phyloP scores from a whole-genome alignment of 2,888 invertebrate genomes.

The Caenorhabditis sp. region DNA sequence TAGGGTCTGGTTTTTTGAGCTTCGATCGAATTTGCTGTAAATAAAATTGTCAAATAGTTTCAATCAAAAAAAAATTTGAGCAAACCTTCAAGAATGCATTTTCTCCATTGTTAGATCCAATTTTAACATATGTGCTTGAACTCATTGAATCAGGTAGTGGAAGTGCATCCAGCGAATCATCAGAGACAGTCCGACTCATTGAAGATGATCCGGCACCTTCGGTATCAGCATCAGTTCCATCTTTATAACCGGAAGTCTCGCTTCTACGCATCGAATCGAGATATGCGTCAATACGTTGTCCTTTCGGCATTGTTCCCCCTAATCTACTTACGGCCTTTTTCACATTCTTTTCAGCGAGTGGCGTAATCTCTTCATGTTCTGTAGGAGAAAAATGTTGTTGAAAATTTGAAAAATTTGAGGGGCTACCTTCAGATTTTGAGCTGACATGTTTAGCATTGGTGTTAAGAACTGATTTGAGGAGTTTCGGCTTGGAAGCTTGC shows the following conservation, averaged over 20 bases:
- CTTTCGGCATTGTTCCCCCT: slow-evolving; percentile 92
- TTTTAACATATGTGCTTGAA: slow-evolving; percentile 23
- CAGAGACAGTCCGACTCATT: slow-evolving; percentile 50
- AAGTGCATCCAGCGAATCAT: slow-evolving; percentile 62
- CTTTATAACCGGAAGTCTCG: slow-evolving; percentile 28
- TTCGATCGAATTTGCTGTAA: slow-evolving; percentile 64
- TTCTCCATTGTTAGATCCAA: slow-evolving; percentile 14
- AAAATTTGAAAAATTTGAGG: not conserved
- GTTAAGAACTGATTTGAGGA: slow-evolving; percentile 51
- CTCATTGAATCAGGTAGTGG: slow-evolving; percentile 45
- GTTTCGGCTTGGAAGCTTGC: slow-evolving; percentile 59
- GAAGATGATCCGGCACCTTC: slow-evolving; percentile 47
- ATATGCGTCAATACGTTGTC: slow-evolving; percentile 93
- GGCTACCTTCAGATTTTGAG: not conserved
- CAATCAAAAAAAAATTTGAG: too few relatives aligned
- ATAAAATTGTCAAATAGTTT: not conserved
- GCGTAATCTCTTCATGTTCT: slow-evolving; percentile 42
- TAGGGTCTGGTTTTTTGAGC: slow-evolving; percentile 60
- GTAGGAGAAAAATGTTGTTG: not conserved
- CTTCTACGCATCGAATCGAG: slow-evolving; percentile 81
- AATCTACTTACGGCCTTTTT: slow-evolving; percentile 85
- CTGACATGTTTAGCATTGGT: slow-evolving; percentile 27
- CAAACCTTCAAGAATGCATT: slow-evolving; percentile 13
- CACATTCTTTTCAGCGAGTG: slow-evolving; percentile 63
- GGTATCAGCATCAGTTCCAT: slow-evolving; percentile 39